Conservation (phyloP, 1,140 invertebrate genomes). For the Augochlora pura region DNA sequence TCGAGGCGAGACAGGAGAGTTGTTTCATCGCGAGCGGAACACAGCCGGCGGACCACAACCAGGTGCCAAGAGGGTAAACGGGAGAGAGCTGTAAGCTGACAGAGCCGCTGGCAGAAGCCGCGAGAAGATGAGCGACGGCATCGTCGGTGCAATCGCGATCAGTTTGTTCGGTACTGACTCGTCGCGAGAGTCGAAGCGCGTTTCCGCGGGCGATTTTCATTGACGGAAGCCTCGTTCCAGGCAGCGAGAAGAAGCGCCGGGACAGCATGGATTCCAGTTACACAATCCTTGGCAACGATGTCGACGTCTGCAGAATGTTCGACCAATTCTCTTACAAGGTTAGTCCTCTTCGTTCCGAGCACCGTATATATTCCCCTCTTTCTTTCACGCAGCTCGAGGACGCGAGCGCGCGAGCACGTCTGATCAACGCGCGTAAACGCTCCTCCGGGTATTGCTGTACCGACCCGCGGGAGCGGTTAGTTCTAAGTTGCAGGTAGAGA, state of each 20-base stretch:
- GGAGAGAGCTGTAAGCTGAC: background rate
- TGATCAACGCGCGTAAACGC: no score
- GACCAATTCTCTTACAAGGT: slow-evolving; percentile 86
- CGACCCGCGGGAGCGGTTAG: no score
- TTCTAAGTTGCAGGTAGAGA: no score
- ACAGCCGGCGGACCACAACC: background rate
- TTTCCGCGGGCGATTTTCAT: slow-evolving; percentile 50
- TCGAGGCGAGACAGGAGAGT: background rate
- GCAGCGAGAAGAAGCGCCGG: slow-evolving; percentile 71
- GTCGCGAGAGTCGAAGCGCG: slow-evolving; percentile 40
- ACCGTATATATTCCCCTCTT: no score
- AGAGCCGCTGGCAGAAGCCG: slow-evolving; percentile 58
- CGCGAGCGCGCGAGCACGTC: background rate
- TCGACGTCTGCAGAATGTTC: slow-evolving; percentile 85
- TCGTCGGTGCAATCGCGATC: slow-evolving; percentile 75
- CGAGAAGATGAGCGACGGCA: slow-evolving; percentile 75
- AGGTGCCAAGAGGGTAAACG: no score
- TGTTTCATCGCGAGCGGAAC: background rate
- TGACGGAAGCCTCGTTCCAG: slow-evolving; percentile 69
- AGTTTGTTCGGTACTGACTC: slow-evolving; percentile 74
- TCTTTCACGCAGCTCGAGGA: no score
- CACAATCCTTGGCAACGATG: slow-evolving; percentile 82
- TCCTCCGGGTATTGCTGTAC: no score
- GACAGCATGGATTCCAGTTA: slow-evolving; percentile 84
- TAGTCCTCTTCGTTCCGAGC: slow-evolving; percentile 55